phyloP scores from a whole-genome alignment of 2,888 invertebrate species.

The Homarus gammarus region DNA sequence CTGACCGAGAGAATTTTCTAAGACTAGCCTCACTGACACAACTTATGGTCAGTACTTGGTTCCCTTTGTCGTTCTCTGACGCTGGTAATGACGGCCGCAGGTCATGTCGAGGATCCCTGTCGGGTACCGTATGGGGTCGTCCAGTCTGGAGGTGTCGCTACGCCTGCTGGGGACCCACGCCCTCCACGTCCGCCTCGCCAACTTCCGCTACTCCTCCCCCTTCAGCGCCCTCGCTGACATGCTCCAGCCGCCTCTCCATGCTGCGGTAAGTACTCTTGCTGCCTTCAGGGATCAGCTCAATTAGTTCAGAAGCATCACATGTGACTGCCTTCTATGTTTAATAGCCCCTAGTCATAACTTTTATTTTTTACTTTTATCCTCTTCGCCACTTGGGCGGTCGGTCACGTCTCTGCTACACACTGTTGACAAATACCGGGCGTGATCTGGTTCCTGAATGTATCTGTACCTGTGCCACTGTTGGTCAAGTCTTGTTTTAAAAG shows the following conservation, averaged over 20 bases:
- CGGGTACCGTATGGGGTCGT: slow-evolving; percentile 44
- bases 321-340: not conserved
- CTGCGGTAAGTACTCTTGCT: slow-evolving; percentile 29
- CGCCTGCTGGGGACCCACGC: slow-evolving; percentile 49
- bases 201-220: slow-evolving; percentile 29
- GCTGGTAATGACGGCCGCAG: slow-evolving; percentile 13
- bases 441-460: too few relatives aligned
- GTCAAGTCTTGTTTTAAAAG: too few relatives aligned
- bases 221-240: not conserved
- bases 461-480: too few relatives aligned
- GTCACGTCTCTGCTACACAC: too few relatives aligned
- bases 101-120: slow-evolving; percentile 67
- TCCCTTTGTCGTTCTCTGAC: not conserved
- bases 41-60: too few relatives aligned
- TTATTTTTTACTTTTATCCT: too few relatives aligned
- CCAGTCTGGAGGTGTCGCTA: slow-evolving; percentile 46
- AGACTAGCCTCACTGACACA: too few relatives aligned
- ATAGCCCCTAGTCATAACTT: not conserved
- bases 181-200: slow-evolving; percentile 33
- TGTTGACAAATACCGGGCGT: too few relatives aligned
- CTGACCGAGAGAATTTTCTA: too few relatives aligned
- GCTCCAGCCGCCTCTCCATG: slow-evolving; percentile 23
- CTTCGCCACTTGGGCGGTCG: too few relatives aligned
- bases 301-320: not conserved
- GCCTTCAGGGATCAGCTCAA: not conserved